Evolutionary conservation across 2,113 vertebrate species (phyloP), one percentile per base, ranked within the genome.

Genomic region (Toxotes jaculatrix): DNA sequence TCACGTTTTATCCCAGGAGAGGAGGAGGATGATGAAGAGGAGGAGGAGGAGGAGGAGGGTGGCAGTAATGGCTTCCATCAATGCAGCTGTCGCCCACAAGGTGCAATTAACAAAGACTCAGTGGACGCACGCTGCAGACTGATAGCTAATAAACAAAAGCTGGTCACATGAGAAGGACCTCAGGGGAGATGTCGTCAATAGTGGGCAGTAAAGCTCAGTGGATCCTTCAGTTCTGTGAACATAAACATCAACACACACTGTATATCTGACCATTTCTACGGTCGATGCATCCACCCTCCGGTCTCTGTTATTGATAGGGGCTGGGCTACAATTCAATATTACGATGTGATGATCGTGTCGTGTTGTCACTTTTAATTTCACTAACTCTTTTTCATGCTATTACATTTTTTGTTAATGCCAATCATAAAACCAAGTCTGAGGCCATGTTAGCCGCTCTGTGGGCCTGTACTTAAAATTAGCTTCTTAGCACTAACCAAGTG

Each of bases 91-190:
- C 55, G 65, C 76, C 56, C 73, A 77, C 79, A 76, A 36, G 51
- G 59, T 45, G 81, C 83, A 88, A 72, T 91, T 90, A 90, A 90
- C 92, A 92, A 77, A 61, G 80, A 70, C 77, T 80, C 73, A 70
- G 69, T 40, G 84, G 86, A 82, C 31, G 78, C 13, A 11, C 49
- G 8, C 77, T 73, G 40, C 45, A 55, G 65, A 82, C 43, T 80
- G 80, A 87, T 83, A 34, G 75, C 21, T 43, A 31, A 34, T 32
- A 74, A 71, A 80, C 68, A 85, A 31, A 62, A 66, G 8, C 42
- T 13, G 19, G 0, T 47, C 6, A 23, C 56, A 19, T 55, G 49
- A 17, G 12, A 6, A 5, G 19, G 12, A 31, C 12, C 85, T 80
- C 72, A 12, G 23, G 64, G 71, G 82, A 32, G 43, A 72, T 49